These are phyloP conservation scores for Catamblyrhynchus diadema DNA, from an alignment of 2,797 vertebrate species.

Conservation along the genomic window DNA sequence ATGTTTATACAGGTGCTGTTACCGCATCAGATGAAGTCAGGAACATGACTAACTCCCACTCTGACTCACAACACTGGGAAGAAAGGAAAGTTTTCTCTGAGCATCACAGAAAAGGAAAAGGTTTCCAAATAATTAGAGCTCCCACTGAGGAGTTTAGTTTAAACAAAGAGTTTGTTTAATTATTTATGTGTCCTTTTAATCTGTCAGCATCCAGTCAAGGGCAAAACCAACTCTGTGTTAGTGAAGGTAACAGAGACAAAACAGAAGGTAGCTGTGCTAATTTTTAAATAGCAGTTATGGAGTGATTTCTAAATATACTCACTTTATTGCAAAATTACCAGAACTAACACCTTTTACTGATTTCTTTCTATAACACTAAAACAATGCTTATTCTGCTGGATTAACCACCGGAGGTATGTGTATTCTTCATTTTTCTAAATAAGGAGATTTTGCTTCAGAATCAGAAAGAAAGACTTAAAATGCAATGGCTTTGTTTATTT, in stretches of 20 bases:
- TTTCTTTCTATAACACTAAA: constrained; percentile 73
- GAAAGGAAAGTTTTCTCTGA: neutral
- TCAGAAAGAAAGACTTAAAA: neutral
- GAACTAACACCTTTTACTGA: constrained; percentile 68
- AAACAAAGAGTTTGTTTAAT: constrained; percentile 17
- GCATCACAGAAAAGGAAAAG: neutral
- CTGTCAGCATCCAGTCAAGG: neutral
- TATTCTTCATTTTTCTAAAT: constrained; percentile 53
- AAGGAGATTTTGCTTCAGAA: constrained; percentile 31
- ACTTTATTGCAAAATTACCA: constrained; percentile 47
- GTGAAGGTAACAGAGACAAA: neutral
- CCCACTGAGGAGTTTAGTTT: neutral
- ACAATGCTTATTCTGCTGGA: constrained; percentile 69
- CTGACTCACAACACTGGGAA: neutral
- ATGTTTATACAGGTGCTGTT: neutral
- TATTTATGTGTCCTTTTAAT: neutral
- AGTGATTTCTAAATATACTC: constrained; percentile 3
- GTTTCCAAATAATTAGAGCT: neutral
- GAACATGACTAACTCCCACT: neutral
- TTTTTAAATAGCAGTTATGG: neutral
- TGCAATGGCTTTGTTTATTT: constrained; percentile 32
- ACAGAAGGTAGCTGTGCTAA: neutral
- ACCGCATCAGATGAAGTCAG: neutral
- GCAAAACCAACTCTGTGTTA: neutral
- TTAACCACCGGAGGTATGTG: constrained; percentile 71